Evolutionary conservation across 2,888 invertebrate species (phyloP).

Genomic region (Philereme vetulata): DNA sequence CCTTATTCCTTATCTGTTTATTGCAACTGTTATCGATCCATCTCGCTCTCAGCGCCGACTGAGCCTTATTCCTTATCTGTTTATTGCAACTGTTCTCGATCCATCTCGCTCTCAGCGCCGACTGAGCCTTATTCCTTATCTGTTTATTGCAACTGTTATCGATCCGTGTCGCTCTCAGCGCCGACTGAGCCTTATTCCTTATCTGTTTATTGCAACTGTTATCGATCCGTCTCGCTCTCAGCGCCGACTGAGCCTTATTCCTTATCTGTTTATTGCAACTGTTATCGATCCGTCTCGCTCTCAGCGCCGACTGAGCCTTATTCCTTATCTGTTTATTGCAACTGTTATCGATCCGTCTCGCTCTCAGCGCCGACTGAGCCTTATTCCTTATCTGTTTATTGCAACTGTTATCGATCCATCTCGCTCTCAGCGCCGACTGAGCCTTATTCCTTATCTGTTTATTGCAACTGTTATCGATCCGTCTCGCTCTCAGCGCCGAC

Average conservation of each 20-base stretch:
- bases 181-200: neutral
- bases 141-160: no score
- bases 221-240: conserved; percentile 3
- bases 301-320: neutral
- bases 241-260: neutral
- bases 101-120: neutral
- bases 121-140: neutral
- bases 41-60: neutral
- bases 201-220: no score
- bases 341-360: conserved; percentile 5
- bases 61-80: no score
- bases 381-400: no score
- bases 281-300: conserved; percentile 6
- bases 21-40: conserved; percentile 9
- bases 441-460: no score
- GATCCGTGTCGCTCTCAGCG: neutral
- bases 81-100: conserved; percentile 9
- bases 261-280: no score
- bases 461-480: conserved; percentile 9
- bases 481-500: neutral
- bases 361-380: neutral
- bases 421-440: neutral
- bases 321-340: no score
- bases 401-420: conserved; percentile 9
- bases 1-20: no score